Conservation (phyloP, 2,113 vertebrate genomes). For the Cryptotis parvus region DNA sequence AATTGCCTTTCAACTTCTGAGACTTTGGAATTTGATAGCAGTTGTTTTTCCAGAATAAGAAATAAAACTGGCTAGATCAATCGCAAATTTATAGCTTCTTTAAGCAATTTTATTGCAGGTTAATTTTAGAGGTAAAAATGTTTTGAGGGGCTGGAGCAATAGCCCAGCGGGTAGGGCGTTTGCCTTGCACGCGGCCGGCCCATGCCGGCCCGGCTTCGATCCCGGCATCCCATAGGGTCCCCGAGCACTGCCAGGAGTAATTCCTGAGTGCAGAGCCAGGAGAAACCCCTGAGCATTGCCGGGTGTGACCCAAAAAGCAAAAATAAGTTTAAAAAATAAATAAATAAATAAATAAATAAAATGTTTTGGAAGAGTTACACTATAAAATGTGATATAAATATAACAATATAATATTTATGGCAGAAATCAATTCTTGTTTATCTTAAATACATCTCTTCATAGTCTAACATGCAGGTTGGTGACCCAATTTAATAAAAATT, state of each 20-base stretch:
- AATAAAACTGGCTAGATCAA: background rate
- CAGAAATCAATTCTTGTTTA: background rate
- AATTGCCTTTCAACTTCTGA: background rate
- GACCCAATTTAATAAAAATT: background rate
- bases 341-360: too few species aligned
- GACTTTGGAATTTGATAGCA: background rate
- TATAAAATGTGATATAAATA: constrained; percentile 19
- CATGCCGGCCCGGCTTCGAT: too few species aligned
- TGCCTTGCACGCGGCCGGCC: too few species aligned
- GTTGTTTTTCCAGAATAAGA: background rate
- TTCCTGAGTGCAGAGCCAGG: too few species aligned
- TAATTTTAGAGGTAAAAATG: background rate
- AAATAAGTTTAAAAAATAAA: too few species aligned
- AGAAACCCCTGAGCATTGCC: too few species aligned
- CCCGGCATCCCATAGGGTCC: too few species aligned
- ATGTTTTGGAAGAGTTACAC: background rate
- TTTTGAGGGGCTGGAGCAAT: too few species aligned
- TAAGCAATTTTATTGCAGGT: constrained; percentile 14
- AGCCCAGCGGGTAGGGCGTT: too few species aligned
- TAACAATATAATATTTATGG: background rate
- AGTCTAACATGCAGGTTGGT: background rate
- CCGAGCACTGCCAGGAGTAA: too few species aligned
- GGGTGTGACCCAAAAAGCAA: too few species aligned
- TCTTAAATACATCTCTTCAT: background rate
- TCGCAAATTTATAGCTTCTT: background rate